A percentile compares a stretch with the other conserved stretches of the same genome.
Conservation (phyloP, 2,113 vertebrate species). For the Hippocampus zosterae region DNA sequence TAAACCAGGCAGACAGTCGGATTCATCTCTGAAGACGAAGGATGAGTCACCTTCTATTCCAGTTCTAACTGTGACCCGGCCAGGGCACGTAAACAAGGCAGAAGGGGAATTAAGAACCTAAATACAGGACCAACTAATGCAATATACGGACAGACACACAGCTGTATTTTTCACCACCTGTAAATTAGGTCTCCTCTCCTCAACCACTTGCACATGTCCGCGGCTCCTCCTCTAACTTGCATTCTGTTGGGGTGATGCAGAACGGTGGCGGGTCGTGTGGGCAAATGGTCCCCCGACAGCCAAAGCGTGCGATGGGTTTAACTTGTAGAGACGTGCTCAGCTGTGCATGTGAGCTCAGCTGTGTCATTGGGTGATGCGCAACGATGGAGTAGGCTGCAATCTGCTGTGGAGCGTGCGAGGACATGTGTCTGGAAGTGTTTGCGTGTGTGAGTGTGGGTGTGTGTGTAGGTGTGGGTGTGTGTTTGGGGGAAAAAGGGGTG, state of each 20-base stretch:
- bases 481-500: not conserved
- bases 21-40: slow-evolving; percentile 43
- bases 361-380: slow-evolving; percentile 47
- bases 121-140: slow-evolving; percentile 33
- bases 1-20: slow-evolving; percentile 41
- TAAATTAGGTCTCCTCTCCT: not conserved
- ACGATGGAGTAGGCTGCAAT: slow-evolving; percentile 38
- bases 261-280: slow-evolving; percentile 42
- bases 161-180: slow-evolving; percentile 12
- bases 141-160: slow-evolving; percentile 4
- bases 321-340: slow-evolving; percentile 60
- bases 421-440: slow-evolving; percentile 36
- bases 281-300: slow-evolving; percentile 44
- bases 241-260: slow-evolving; percentile 46
- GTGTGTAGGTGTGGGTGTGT: no score
- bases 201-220: not conserved
- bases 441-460: not conserved
- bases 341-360: slow-evolving; percentile 58
- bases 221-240: slow-evolving; percentile 15
- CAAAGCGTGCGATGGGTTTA: slow-evolving; percentile 49
- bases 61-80: slow-evolving; percentile 44
- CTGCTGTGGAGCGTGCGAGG: slow-evolving; percentile 41
- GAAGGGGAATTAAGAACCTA: slow-evolving; percentile 45
- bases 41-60: slow-evolving; percentile 64
- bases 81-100: slow-evolving; percentile 61